Evolutionary conservation across 2,888 invertebrate genomes (phyloP).

Genomic region (Acleris laterana): DNA sequence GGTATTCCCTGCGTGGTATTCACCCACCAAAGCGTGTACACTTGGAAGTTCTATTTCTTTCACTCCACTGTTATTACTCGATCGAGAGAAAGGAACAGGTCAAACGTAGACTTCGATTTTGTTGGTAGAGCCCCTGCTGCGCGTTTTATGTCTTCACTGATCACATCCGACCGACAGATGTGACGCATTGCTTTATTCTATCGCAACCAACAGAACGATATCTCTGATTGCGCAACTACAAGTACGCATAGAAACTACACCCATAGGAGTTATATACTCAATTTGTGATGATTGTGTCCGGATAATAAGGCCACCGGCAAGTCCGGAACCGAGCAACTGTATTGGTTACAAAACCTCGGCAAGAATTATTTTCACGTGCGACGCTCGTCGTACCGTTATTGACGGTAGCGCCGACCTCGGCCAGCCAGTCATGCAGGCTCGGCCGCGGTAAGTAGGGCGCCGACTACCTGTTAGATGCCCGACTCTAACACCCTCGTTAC

Average conservation of each 20-base stretch:
- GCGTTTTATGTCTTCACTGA: slow-evolving; percentile 6
- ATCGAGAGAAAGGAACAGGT: too few species aligned
- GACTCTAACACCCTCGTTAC: slow-evolving; percentile 39
- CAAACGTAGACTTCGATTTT: too few species aligned
- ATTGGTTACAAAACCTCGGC: slow-evolving; percentile 82
- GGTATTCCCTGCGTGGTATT: slow-evolving; percentile 64
- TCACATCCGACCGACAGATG: slow-evolving; percentile 9
- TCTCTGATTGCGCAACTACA: slow-evolving; percentile 3
- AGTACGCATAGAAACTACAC: too few species aligned
- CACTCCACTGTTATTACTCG: background rate
- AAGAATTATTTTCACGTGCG: slow-evolving; percentile 84
- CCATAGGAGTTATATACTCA: background rate
- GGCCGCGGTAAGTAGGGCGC: slow-evolving; percentile 65
- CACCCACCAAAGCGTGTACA: slow-evolving; percentile 51
- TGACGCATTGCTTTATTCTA: slow-evolving; percentile 13
- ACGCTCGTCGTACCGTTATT: slow-evolving; percentile 71
- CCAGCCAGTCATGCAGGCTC: slow-evolving; percentile 58
- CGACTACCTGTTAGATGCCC: slow-evolving; percentile 45
- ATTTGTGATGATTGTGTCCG: slow-evolving; percentile 45
- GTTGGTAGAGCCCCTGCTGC: background rate
- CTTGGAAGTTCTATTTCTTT: background rate
- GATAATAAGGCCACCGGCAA: slow-evolving; percentile 77
- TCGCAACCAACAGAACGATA: slow-evolving; percentile 20
- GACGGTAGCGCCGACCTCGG: slow-evolving; percentile 57
- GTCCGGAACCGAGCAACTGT: slow-evolving; percentile 83